Evolutionary conservation across 2,113 vertebrate species (phyloP), one percentile per base, ranked within the genome.

Genomic region (Camelus dromedarius): DNA sequence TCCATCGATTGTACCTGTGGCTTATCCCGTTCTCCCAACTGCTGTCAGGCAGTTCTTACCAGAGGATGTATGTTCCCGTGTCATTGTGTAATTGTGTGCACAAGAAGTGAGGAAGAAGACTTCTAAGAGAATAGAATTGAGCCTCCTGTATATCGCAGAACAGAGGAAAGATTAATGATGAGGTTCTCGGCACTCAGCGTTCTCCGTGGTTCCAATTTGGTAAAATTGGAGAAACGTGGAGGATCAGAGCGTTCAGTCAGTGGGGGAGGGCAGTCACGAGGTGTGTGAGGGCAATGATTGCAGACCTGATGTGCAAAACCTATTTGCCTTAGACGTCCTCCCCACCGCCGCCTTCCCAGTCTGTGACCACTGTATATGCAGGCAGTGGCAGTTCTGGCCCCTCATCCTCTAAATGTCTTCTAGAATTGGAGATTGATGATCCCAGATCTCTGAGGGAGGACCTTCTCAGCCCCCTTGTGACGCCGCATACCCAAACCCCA

Each of bases 221-320:
- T 42, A 42, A 46, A 48, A 50, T 8, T 54, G n/a, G 42, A 20
- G 58, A 35, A 60, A 22, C 5, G 3, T 6, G 35, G 81, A 72
- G 18, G 38, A 15, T 80, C 15, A 19, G 84, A 12, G 77, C 20
- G 8, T 58, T 79, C 50, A 0, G 72, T 81, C 35, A 0, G 1
- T 19, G 19, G 66, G 30, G 54, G 35, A 35, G 22, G 67, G 48
- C n/a, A 26, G 48, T 14, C 58, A 70, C 30, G 20, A 42, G 56
- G 18, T 12, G 30, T 1, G 1, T 2, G 22, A 24, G 30, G 28
- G 58, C 15, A 62, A 0, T 2, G 3, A 26, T 26, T 20, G 0
- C 13, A 20, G 54, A 24, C 19, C n/a, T 60, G 28, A 13, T 28
- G 6, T 56, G 66, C 67, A 69, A 50, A 48, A 38, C 26, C 14